Conservation (phyloP, 2,113 vertebrate species). For the Pandion haliaetus region DNA sequence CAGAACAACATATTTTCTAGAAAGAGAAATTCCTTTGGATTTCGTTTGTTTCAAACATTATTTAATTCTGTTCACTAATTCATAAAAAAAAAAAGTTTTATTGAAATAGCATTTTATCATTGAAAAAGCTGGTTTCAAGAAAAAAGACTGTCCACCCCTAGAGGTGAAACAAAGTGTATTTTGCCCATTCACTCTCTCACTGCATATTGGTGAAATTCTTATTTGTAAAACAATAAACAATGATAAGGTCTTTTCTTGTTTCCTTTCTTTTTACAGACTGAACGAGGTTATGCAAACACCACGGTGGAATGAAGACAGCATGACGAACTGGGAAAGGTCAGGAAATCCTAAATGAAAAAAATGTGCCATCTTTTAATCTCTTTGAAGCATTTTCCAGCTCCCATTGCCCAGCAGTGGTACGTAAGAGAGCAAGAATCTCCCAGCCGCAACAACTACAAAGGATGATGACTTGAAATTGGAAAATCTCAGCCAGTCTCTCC, state of each 20-base stretch:
- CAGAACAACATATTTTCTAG: not conserved
- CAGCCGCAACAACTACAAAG: not conserved
- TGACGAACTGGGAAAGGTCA: slow-evolving; percentile 16
- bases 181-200: not conserved
- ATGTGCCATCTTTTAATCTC: slow-evolving; percentile 27
- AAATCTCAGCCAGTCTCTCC: not conserved
- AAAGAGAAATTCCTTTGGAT: not conserved
- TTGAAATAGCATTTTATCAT: not conserved
- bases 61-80: not conserved
- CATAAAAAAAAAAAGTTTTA: not conserved
- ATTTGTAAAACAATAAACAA: slow-evolving; percentile 17
- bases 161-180: not conserved
- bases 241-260: not conserved
- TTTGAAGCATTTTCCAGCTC: slow-evolving; percentile 39
- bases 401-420: not conserved
- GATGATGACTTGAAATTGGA: not conserved
- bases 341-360: slow-evolving; percentile 43
- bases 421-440: not conserved
- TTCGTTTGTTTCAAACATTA: not conserved
- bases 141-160: not conserved
- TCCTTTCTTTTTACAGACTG: slow-evolving; percentile 18
- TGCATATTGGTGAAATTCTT: not conserved
- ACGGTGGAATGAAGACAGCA: not conserved
- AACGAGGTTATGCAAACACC: slow-evolving; percentile 22
- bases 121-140: not conserved